Percentiles rank a stretch among this genome's conserved stretches.
phyloP scores from a whole-genome alignment of 2,888 invertebrate species.

The Atherix ibis region DNA sequence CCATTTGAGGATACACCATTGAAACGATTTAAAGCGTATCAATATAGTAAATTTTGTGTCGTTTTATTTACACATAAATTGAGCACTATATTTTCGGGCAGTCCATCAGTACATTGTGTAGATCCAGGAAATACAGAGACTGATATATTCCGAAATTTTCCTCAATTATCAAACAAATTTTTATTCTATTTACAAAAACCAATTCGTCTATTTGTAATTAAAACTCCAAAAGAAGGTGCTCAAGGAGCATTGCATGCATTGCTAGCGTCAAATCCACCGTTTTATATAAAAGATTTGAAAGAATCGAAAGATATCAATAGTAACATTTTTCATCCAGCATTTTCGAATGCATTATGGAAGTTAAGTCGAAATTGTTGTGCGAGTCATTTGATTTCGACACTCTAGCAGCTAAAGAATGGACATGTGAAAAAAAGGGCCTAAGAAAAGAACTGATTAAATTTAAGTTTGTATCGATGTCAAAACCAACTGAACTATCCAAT shows the following conservation, averaged over 20 bases:
- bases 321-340: conserved; percentile 4
- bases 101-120: conserved; percentile 29
- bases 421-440: conserved; percentile 20
- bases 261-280: conserved; percentile 19
- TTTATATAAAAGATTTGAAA: conserved; percentile 8
- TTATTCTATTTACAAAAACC: conserved; percentile 30
- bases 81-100: conserved; percentile 17
- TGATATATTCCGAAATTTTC: conserved; percentile 28
- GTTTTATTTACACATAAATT: conserved; percentile 10
- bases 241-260: conserved; percentile 30
- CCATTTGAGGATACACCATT: conserved; percentile 7
- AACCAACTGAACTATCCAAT: conserved; percentile 22
- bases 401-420: conserved; percentile 15
- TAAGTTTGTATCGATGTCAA: conserved; percentile 20
- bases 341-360: conserved; percentile 4
- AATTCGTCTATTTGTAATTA: conserved; percentile 25
- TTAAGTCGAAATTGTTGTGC: conserved; percentile 3
- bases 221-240: conserved; percentile 30
- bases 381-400: conserved; percentile 5
- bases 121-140: conserved; percentile 35
- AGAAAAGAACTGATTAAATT: conserved; percentile 21
- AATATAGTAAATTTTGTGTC: conserved; percentile 12
- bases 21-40: conserved; percentile 8
- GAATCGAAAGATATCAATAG: conserved; percentile 4
- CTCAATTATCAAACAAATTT: conserved; percentile 23